Conservation (phyloP, 2,113 vertebrate genomes). For the Microcebus jonahi region DNA sequence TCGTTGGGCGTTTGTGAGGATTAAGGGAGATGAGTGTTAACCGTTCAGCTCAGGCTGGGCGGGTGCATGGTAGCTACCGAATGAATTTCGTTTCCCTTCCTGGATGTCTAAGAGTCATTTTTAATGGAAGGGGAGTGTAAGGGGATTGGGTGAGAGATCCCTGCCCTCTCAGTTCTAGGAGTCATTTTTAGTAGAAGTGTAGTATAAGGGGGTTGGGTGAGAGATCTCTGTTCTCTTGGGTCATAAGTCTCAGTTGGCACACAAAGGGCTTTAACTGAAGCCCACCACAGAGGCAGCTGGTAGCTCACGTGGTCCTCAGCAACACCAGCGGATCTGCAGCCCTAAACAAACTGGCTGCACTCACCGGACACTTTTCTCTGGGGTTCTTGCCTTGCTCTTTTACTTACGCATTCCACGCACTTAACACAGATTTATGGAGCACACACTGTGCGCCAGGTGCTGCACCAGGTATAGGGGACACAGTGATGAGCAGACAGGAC, state of each 20-base stretch:
- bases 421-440: not conserved
- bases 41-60: not conserved
- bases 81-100: not conserved
- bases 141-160: not conserved
- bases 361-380: not conserved
- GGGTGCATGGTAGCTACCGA: rapidly evolving
- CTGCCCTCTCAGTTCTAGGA: not conserved
- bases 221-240: not conserved
- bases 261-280: not conserved
- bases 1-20: not conserved
- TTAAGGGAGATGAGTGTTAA: no score
- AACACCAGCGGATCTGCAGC: not conserved
- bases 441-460: not conserved
- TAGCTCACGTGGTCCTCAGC: not conserved
- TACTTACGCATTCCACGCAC: not conserved
- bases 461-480: no score
- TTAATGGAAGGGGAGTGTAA: not conserved
- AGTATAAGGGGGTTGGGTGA: not conserved
- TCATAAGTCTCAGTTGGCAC: not conserved
- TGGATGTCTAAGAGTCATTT: not conserved
- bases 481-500: not conserved
- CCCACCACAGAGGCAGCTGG: no score
- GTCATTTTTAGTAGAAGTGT: not conserved
- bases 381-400: not conserved
- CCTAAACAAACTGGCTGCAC: not conserved